Evolutionary conservation across 1,140 invertebrate species (phyloP), one percentile per base, ranked within the genome.

Genomic region (Drosophila ambigua): DNA sequence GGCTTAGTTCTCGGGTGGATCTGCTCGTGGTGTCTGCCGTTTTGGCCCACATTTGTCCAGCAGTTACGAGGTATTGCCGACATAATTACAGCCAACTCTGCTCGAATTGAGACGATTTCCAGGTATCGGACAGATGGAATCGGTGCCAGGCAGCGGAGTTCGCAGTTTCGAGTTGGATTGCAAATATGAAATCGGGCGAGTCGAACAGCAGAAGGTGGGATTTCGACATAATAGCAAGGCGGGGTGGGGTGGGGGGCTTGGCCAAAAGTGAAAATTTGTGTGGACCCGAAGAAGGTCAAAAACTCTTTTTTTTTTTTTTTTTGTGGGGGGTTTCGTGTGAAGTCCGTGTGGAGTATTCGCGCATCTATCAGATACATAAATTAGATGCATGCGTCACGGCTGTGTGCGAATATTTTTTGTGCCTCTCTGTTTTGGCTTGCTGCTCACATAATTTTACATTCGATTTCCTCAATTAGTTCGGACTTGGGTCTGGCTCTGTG

Each of bases 371-470:
- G 79, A 73, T 77, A 81, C 61, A 81, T 80, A 79, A 80, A 79
- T 61, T 57, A 58, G 61, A 67, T 39, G 73, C 57, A 78, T 79
- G 76, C 76, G 77, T 79, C 77, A 79, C 58, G 53, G 53, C 53
- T 31, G 31, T 28, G 50, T 59, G 65, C 64, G 46, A 72, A 72
- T 74, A 28, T 65, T 57, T 41, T 39, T 13, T 60, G 49, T 39
- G 6, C 9, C 11, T 60, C 15, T 3, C 4, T 24, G 23, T 50
- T 31, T 23, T 57, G 16, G 45, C 26, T 64, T 28, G 73, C 58
- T 46, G 46, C 63, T 69, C 78, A 82, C 79, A 82, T 83, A 79
- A 83, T 83, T 83, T 84, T 83, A 79, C 79, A 83, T 83, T 83
- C 79, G 79, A 83, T 83, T 83, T 83, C 79, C 80, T 84, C 79